These are phyloP conservation scores for Platichthys stellatus DNA, from an alignment of 2,113 vertebrate species.

Conservation along the genomic window DNA sequence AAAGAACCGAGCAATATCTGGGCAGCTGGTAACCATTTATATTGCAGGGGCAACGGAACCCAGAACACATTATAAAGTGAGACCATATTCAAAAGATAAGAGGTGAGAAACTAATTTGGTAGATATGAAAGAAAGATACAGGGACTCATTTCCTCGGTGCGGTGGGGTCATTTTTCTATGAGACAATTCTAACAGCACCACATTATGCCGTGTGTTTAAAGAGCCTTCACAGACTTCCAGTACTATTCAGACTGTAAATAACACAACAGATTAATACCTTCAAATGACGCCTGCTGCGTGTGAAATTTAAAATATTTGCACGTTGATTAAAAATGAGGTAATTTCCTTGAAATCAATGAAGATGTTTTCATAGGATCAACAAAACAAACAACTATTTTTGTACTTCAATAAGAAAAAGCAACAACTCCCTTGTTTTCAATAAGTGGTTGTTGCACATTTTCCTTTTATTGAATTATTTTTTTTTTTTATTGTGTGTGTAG, in stretches of 20 bases:
- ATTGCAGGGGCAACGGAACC: conserved; percentile 55
- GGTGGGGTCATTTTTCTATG: conserved; percentile 50
- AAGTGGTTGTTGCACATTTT: not conserved
- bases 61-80: conserved; percentile 65
- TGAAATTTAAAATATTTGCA: conserved; percentile 8
- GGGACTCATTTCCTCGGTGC: conserved; percentile 63
- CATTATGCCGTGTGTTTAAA: conserved; percentile 34
- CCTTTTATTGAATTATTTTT: not conserved
- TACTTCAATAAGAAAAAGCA: conserved; percentile 15
- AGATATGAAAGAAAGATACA: conserved; percentile 58
- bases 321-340: conserved; percentile 20
- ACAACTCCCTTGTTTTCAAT: conserved; percentile 3
- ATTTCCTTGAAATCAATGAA: conserved; percentile 23
- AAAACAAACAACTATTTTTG: not conserved
- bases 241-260: conserved; percentile 15
- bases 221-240: conserved; percentile 27
- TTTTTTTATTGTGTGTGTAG: not conserved
- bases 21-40: conserved; percentile 60
- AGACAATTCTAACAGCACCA: conserved; percentile 45
- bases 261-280: conserved; percentile 13
- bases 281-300: conserved; percentile 12
- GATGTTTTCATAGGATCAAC: conserved; percentile 6
- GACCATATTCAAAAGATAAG: conserved; percentile 65
- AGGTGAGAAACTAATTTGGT: conserved; percentile 70
- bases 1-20: conserved; percentile 50